Evolutionary conservation across 2,888 invertebrate genomes (phyloP), one percentile per base, ranked within the genome.

Genomic region (Teleiodes luculella): DNA sequence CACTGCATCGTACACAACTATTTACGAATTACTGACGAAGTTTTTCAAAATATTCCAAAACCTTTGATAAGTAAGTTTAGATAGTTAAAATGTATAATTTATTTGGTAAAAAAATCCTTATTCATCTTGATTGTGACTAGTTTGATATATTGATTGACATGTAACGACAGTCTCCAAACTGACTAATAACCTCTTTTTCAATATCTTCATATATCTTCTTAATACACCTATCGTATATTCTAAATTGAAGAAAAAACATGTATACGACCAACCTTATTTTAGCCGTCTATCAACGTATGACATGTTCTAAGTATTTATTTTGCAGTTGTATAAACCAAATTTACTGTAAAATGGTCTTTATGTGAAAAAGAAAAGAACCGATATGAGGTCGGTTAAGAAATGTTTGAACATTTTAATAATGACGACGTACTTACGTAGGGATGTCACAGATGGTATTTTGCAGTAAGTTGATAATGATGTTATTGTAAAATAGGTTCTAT

Each of bases 241-340:
- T 76, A 80, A 71, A 76, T 73, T 76, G 70, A 72, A 70, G 67
- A 70, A 73, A 77, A 82, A 81, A 72, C 64, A 75, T 76, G 78
- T 80, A 24, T 24, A 24, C 24, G 24, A 74, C 73, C 67, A 74
- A 72, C 71, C 76, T 70, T 77, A 77, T 74, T 70, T 63, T 76
- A n/a, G 78, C 84, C 83, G 86, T 88, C 88, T 86, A 87, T 88
- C 88, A 86, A 78, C 80, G 77, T 80, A 84, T 86, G 86, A 86
- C 84, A 85, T 77, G 76, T 75, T 70, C 69, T 70, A 68, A 69
- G 68, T 59, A 55, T 20, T 30, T 6, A 24, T 20, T 8, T 14
- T 24, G 24, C 36, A 14, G 24, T 49, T 37, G 20, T 36, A 14
- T n/a, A 28, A 36, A 7, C 10, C 13, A 13, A 43, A 20, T n/a